Base-by-base conservation (phyloP, 1,140 invertebrate species). In the Drosophila setifemur region DNA sequence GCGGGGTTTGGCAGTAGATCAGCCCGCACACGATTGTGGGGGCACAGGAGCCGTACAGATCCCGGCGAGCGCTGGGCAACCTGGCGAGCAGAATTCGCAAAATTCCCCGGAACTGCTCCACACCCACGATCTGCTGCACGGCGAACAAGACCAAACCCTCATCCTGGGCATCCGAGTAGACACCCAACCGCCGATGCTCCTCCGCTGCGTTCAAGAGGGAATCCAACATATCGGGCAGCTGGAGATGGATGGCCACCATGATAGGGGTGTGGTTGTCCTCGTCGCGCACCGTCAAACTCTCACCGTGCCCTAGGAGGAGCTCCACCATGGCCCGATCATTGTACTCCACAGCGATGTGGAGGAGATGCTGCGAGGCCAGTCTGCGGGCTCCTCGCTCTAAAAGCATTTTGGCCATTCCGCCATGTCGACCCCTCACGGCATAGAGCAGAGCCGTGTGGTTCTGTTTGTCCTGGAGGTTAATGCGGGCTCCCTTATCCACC, bases 381-480 rank as follows among this genome's bases (percentile, higher is more conserved):
- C 93, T 83, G 29, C 93, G 92, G 0, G 93, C 93, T 11, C 93
- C 93, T n/a, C 90, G 88, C 54, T 91, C 79, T 3, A 94, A 58
- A 4, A 93, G 76, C 42, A 91, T 45, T 35, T 79, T 54, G 1
- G 90, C 91, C 21, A 93, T 49, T 2, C 73, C 58, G 0, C 81
- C 58, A 50, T 92, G 90, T 21, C 92, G 91, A 19, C 91, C 90
- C 81, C 91, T 91, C 1, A 93, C 92, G 1, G 93, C 93, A 61
- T 92, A 91, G 67, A 91, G 91, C 4, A 94, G 69, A 0, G 93
- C 91, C 2, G 92, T 93, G 29, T 91, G 90, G 82, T 91, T 92
- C 48, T 92, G 89, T 58, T 91, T 91, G 60, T 94, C 93, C 88
- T 93, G 93, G 11, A 93, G 86, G 79, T 94, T 94, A 5, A 93